A percentile compares a stretch with the other conserved stretches of the same genome.
Evolutionary conservation across 2,113 vertebrate species (phyloP).

Genomic region (Lonchura striata): DNA sequence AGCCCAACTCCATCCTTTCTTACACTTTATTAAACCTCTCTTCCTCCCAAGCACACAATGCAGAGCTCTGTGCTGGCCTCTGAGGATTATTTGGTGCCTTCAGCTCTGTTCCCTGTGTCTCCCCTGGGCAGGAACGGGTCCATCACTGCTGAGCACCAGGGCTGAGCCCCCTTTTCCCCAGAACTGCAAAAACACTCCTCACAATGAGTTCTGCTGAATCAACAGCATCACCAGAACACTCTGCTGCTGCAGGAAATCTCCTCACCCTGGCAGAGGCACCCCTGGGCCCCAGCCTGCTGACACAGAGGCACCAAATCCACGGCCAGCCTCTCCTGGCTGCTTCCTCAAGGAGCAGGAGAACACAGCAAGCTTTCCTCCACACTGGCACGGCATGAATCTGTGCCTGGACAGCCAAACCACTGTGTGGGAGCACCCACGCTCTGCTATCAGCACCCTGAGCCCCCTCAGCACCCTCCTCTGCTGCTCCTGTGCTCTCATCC

Average conservation of each 20-base stretch:
- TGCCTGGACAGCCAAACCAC: neutral
- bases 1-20: neutral
- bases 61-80: neutral
- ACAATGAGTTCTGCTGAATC: neutral
- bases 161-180: neutral
- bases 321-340: neutral
- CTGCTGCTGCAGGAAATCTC: neutral
- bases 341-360: neutral
- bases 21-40: neutral
- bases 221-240: accelerated
- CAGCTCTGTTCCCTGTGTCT: neutral
- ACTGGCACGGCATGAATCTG: too few species aligned
- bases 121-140: neutral
- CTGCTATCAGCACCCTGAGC: neutral
- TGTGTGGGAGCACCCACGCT: accelerated
- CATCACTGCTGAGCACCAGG: accelerated
- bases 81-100: neutral
- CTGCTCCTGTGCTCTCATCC: accelerated
- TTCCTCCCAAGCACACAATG: neutral
- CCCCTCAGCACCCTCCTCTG: neutral
- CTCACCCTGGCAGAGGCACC: accelerated
- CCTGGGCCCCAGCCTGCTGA: neutral
- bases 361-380: neutral
- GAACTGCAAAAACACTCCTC: neutral
- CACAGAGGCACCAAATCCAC: neutral